Percentiles rank a stretch among this genome's conserved stretches.
Conservation (phyloP, 2,888 invertebrate species). For the Cloeon dipterum region DNA sequence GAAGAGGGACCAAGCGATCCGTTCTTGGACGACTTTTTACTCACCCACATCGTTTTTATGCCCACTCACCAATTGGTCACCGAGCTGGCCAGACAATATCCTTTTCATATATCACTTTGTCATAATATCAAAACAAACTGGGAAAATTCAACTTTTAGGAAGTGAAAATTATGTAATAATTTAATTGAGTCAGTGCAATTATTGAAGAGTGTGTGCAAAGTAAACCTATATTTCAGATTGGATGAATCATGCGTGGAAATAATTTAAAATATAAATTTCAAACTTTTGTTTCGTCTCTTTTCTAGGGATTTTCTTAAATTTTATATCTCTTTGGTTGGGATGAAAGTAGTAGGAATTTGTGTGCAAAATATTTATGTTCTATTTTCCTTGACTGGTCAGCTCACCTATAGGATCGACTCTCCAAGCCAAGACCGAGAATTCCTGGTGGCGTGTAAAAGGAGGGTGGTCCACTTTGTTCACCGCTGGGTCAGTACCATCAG, state of each 20-base stretch:
- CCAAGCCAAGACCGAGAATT: slow-evolving; percentile 32
- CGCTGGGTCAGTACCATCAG: slow-evolving; percentile 50
- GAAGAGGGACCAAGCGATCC: slow-evolving; percentile 29
- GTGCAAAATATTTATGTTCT: not conserved
- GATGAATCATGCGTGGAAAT: too few relatives aligned
- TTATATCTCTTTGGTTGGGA: not conserved
- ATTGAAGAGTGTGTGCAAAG: too few relatives aligned
- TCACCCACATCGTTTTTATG: slow-evolving; percentile 66
- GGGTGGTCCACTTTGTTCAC: slow-evolving; percentile 55
- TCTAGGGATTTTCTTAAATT: not conserved
- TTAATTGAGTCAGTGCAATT: too few relatives aligned
- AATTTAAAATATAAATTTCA: not conserved
- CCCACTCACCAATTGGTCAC: slow-evolving; percentile 49
- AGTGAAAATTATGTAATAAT: too few relatives aligned
- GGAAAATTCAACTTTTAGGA: too few relatives aligned
- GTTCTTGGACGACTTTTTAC: slow-evolving; percentile 58
- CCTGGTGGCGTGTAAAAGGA: slow-evolving; percentile 40
- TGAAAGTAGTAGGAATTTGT: too few relatives aligned
- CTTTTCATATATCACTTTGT: too few relatives aligned
- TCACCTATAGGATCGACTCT: slow-evolving; percentile 16
- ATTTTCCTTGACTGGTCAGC: slow-evolving; percentile 5
- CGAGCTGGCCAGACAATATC: slow-evolving; percentile 53
- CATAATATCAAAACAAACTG: too few relatives aligned
- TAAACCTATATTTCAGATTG: too few relatives aligned
- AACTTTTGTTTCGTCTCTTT: not conserved